Evolutionary conservation across 2,888 invertebrate genomes (phyloP).

Genomic region (Blastobasis adustella): DNA sequence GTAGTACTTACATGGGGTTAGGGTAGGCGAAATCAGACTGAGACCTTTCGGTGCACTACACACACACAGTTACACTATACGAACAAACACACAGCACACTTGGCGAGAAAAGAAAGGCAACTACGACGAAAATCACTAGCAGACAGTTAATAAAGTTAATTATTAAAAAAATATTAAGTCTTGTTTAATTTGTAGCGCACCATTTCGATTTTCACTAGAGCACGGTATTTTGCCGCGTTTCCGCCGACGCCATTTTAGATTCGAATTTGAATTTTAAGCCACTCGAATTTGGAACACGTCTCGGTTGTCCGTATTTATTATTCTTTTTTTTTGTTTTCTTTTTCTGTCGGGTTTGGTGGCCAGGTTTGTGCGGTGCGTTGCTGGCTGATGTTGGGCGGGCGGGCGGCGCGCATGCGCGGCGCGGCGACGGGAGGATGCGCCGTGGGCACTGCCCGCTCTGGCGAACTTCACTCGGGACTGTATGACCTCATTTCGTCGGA

Average conservation of each 20-base stretch:
- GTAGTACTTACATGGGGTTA: constrained; percentile 34
- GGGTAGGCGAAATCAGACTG: constrained; percentile 30
- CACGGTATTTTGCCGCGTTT: too few relatives aligned
- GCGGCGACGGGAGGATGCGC: background rate
- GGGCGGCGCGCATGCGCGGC: constrained; percentile 34
- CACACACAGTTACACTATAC: constrained; percentile 20
- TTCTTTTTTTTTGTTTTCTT: constrained; percentile 20
- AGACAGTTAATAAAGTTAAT: too few relatives aligned
- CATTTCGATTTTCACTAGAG: constrained; percentile 4
- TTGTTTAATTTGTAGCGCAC: constrained; percentile 7
- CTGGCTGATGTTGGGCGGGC: constrained; percentile 26
- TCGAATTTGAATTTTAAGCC: background rate
- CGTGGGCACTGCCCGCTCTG: constrained; percentile 15
- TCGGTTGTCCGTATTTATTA: constrained; percentile 22
- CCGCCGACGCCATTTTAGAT: constrained; percentile 14
- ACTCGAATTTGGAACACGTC: constrained; percentile 22
- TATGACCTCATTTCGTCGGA: constrained; percentile 50
- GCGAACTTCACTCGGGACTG: constrained; percentile 29
- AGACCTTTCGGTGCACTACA: constrained; percentile 6
- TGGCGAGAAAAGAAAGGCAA: too few relatives aligned
- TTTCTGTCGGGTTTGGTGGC: too few relatives aligned
- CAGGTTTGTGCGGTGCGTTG: constrained; percentile 16
- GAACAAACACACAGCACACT: constrained; percentile 16
- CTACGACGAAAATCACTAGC: too few relatives aligned
- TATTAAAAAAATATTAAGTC: constrained; percentile 7